Evolutionary conservation across 2,888 invertebrate genomes (phyloP), one percentile per base, ranked within the genome.

Genomic region (Machimus atricapillus): DNA sequence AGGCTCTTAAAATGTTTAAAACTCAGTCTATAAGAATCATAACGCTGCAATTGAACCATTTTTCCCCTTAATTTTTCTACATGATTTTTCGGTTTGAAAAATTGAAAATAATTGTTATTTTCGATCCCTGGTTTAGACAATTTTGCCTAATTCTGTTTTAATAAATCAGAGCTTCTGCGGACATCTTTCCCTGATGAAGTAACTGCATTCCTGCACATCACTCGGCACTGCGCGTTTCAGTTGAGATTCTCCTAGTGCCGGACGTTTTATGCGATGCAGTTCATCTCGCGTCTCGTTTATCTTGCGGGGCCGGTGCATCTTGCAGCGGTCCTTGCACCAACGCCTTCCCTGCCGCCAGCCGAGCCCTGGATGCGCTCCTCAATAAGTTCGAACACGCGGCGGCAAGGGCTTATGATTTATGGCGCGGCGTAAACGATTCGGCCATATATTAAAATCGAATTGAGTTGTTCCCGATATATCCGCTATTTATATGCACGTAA

Each of bases 331-430:
- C 8, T 8, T 66, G 66, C 56, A 56, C 16, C 46, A n/a, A 14
- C 4, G 37, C 14, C 58, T 1, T 34, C 7, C 4, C 1, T 23
- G 9, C 40, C 34, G 37, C 37, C 37, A 12, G 19, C 40, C 27
- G 37, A 52, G 37, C 40, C 34, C 86, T 85, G 27, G 31, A 46
- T 58, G 58, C 78, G 77, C 74, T 86, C 77, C 40, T 58, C 86
- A 86, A 86, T 77, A 86, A 86, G 52, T 37, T 56, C 76, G 52
- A 86, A 78, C 86, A 56, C 56, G 37, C 86, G 52, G 86, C 78
- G 86, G 76, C 46, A 86, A 78, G 78, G 58, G 78, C 37, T 86
- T 86, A 86, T 86, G 78, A 86, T 86, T 86, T 86, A 86, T 86
- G 66, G 56, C 16, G 7, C 31, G 23, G 56, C 43, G 58, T 78